phyloP scores from a whole-genome alignment of 2,797 vertebrate genomes.

The Loris lydekkerianus region DNA sequence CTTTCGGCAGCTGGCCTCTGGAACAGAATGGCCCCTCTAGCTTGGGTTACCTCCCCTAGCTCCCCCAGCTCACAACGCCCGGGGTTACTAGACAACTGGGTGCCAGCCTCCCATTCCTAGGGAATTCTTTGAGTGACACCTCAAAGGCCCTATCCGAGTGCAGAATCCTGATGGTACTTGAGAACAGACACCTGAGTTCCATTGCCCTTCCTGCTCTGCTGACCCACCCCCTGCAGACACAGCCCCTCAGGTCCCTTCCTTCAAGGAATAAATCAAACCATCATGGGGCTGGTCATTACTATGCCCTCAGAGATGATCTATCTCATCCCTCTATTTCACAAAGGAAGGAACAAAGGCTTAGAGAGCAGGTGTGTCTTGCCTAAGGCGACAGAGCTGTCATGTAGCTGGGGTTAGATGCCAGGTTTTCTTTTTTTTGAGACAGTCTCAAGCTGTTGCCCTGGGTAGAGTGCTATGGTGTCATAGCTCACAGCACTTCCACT shows the following conservation, averaged over 20 bases:
- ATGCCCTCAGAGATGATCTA: neutral
- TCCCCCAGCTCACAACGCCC: neutral
- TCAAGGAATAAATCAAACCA: neutral
- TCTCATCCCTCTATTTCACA: neutral
- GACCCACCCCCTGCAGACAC: neutral
- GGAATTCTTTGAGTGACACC: conserved; percentile 69
- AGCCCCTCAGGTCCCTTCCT: neutral
- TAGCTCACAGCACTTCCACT: no score
- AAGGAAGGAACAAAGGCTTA: neutral
- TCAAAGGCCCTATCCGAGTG: conserved; percentile 59
- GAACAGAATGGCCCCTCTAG: conserved; percentile 76
- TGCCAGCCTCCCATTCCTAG: conserved; percentile 11
- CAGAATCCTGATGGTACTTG: neutral
- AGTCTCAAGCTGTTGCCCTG: no score
- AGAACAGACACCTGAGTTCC: neutral
- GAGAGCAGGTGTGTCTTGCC: neutral
- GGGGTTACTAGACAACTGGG: conserved; percentile 66
- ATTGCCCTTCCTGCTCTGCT: neutral
- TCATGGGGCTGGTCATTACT: neutral
- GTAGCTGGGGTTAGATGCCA: neutral
- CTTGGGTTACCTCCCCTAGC: conserved; percentile 70
- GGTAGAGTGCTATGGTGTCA: no score
- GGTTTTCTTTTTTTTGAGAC: neutral
- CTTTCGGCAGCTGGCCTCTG: neutral
- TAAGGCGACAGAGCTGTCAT: neutral